Conservation (phyloP, 2,113 vertebrate genomes). For the Malurus alboscapulatus region DNA sequence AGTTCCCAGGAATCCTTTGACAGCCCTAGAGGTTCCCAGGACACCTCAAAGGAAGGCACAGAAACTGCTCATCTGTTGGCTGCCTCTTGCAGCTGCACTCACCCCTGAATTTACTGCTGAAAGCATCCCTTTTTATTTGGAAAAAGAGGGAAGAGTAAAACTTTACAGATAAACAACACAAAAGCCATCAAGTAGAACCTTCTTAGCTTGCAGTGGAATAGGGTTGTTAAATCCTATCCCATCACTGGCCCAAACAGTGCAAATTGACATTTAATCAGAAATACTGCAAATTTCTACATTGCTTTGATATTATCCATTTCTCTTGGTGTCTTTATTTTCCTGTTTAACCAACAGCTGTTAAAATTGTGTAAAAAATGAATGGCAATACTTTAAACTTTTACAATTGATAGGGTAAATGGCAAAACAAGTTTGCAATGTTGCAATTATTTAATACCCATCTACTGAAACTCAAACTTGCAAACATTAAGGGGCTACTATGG, state of each 20-base stretch:
- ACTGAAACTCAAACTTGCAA: background rate
- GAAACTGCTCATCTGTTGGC: background rate
- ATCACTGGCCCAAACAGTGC: background rate
- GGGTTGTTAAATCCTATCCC: background rate
- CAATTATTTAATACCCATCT: slow-evolving; percentile 7
- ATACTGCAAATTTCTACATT: background rate
- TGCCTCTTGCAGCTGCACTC: background rate
- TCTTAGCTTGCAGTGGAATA: background rate
- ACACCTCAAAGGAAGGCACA: background rate
- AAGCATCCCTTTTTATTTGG: background rate
- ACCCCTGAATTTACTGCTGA: background rate
- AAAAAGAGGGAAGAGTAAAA: background rate
- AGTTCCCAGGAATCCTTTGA: background rate
- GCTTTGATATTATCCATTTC: background rate
- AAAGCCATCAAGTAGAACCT: background rate
- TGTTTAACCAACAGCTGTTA: background rate
- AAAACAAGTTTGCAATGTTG: background rate
- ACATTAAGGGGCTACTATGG: background rate
- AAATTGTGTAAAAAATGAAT: background rate
- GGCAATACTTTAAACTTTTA: background rate
- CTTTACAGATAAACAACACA: background rate
- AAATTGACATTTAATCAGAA: background rate
- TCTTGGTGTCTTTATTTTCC: background rate
- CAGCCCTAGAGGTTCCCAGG: background rate
- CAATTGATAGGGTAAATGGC: background rate